Percentiles rank a stretch among this genome's conserved stretches.
These are phyloP conservation scores for Brachionus rubens DNA, from an alignment of 1,140 invertebrate species.

Conservation along the genomic window DNA sequence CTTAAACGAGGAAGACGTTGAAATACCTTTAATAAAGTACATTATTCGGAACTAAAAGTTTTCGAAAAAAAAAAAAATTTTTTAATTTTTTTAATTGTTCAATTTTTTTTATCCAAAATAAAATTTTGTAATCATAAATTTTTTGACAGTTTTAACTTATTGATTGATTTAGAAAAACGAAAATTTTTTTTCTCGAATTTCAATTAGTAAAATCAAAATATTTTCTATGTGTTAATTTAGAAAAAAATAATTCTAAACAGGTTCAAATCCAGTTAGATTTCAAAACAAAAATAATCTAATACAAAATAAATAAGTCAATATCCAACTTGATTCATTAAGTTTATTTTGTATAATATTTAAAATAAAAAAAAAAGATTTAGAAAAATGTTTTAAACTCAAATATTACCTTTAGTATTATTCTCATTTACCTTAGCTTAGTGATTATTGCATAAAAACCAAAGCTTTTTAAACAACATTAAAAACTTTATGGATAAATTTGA, in stretches of 20 bases:
- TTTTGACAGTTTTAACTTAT: too few relatives aligned
- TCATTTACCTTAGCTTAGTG: background rate
- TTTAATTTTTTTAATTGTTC: background rate
- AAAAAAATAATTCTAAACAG: too few relatives aligned
- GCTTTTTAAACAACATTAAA: background rate
- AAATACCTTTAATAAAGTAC: slow-evolving; percentile 18
- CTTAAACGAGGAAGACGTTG: background rate
- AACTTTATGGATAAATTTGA: background rate
- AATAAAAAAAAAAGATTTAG: slow-evolving; percentile 2
- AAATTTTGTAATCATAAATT: too few relatives aligned
- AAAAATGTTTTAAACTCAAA: slow-evolving; percentile 32
- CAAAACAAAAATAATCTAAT: background rate
- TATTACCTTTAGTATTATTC: slow-evolving; percentile 29
- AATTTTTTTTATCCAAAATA: background rate
- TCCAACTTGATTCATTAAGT: background rate
- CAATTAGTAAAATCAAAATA: too few relatives aligned
- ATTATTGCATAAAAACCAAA: slow-evolving; percentile 19
- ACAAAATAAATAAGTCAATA: background rate
- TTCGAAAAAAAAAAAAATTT: background rate
- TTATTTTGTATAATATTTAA: slow-evolving; percentile 29
- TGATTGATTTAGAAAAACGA: too few relatives aligned
- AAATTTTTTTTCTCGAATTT: too few relatives aligned
- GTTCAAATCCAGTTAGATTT: too few relatives aligned
- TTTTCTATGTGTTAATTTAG: too few relatives aligned
- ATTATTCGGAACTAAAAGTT: background rate